Base-by-base conservation (phyloP, 2,113 vertebrate genomes). In the Cavia aperea region DNA sequence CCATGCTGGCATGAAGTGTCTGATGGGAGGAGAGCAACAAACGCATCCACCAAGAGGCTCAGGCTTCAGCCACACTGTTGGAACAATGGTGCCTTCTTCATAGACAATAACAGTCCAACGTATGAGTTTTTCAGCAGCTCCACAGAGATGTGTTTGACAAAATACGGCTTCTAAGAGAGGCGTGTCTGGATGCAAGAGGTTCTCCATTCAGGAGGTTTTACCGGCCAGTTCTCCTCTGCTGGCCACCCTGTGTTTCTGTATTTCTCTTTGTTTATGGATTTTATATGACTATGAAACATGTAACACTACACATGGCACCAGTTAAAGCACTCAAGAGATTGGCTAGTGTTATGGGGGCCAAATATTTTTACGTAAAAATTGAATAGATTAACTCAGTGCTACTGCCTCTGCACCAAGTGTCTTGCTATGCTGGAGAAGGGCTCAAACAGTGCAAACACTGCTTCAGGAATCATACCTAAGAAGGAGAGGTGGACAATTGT, bases 101-200 rank as follows among this genome's bases (percentile, higher is more conserved):
- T 70, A 94, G n/a, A 18, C 58, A 81, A 62, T 81, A 23, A 56
- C 1, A 51, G 65, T 43, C 70, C 46, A 86, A n/a, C 54, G 18
- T 31, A 78, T 91, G 75, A 31, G 51, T 49, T 65, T 96, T 89
- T 90, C 81, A 91, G 72, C 86, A 84, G 56, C 65, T 89, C 26
- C 31, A 63, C 77, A 87, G 70, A 91, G 84, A 84, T n/a, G 26
- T 51, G 0, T 92, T 89, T 87, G n/a, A 83, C 43, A 24, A 81
- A 62, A 92, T 39, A 39, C 63, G 49, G 16, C 39, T 86, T 94
- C 90, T 49, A 54, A 56, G 33, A 77, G 2, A 1, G 0, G 14
- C 33, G 33, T 31, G 46, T 62, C 88, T 85, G 60, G 1, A 63
- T 43, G 33, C 15, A 70, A 70, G 31, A 12, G 16, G 11, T 54